phyloP scores from a whole-genome alignment of 2,797 vertebrate species.

The Syndactyla subalaris region DNA sequence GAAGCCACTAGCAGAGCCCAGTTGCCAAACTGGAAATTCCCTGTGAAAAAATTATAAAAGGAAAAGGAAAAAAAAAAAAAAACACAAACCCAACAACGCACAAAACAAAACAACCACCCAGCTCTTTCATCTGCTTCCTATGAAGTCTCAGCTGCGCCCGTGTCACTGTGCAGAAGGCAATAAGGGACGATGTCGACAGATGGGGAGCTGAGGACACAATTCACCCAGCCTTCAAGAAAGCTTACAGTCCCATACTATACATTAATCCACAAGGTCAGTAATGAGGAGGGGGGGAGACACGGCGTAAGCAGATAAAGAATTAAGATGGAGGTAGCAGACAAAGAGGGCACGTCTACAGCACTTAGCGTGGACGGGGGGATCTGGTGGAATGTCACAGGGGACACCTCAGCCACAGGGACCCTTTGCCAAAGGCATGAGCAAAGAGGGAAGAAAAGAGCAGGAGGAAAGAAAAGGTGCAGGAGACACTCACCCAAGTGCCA shows the following conservation, averaged over 20 bases:
- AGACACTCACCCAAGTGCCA: conserved; percentile 42
- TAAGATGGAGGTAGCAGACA: conserved; percentile 69
- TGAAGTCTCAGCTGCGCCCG: conserved; percentile 43
- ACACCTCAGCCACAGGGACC: background rate
- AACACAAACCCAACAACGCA: background rate
- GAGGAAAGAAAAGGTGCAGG: conserved; percentile 38
- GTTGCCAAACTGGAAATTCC: conserved; percentile 46
- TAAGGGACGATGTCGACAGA: conserved; percentile 59
- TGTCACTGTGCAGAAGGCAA: conserved; percentile 54
- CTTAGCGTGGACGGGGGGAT: background rate
- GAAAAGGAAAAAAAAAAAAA: background rate
- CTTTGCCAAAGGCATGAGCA: background rate
- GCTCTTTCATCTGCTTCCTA: conserved; percentile 46
- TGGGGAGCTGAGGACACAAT: conserved; percentile 72
- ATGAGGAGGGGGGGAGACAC: conserved; percentile 22
- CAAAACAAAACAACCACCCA: background rate
- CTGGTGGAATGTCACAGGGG: conserved; percentile 63
- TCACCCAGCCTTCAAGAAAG: conserved; percentile 72
- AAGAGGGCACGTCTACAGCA: conserved; percentile 29
- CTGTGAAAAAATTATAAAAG: background rate
- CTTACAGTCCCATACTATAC: conserved; percentile 62
- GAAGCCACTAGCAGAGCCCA: background rate
- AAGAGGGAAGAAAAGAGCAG: background rate
- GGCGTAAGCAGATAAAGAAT: conserved; percentile 65
- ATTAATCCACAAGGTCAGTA: conserved; percentile 72